phyloP scores from a whole-genome alignment of 2,113 vertebrate genomes.

The Gadus macrocephalus region DNA sequence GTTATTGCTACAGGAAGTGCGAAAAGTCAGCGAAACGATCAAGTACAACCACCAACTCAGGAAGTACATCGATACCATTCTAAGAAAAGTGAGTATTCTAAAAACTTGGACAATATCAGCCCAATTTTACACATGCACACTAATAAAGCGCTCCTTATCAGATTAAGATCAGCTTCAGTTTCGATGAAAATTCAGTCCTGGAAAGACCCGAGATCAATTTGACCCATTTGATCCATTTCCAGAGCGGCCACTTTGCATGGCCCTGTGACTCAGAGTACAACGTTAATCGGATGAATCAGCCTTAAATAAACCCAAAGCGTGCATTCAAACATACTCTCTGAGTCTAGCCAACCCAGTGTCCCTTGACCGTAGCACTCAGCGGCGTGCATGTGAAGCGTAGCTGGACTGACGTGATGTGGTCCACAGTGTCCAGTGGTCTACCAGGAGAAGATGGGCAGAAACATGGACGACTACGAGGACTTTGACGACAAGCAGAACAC shows the following conservation, averaged over 20 bases:
- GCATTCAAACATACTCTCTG: not conserved
- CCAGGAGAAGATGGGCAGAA: constrained; percentile 97
- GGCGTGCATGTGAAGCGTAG: not conserved
- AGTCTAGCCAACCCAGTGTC: too few species aligned
- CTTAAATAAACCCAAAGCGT: too few species aligned
- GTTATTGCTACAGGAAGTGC: constrained; percentile 77
- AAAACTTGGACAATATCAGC: too few species aligned
- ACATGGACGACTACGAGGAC: constrained; percentile 98
- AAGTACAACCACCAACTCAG: constrained; percentile 96
- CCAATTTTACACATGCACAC: too few species aligned
- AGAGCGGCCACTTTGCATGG: not conserved
- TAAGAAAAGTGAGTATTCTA: constrained; percentile 81
- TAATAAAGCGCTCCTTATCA: too few species aligned
- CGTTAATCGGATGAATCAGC: too few species aligned
- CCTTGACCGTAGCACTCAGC: too few species aligned
- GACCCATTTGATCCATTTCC: not conserved
- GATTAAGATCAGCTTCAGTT: not conserved
- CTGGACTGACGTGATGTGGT: not conserved
- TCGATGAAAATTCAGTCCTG: not conserved
- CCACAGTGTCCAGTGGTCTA: constrained; percentile 89
- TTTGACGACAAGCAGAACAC: constrained; percentile 92
- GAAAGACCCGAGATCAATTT: not conserved
- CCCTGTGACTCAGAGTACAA: not conserved
- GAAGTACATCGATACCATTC: constrained; percentile 91
- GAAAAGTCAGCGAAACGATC: constrained; percentile 91